Base-by-base conservation (phyloP, 2,797 vertebrate species). In the Sciaenops ocellatus region DNA sequence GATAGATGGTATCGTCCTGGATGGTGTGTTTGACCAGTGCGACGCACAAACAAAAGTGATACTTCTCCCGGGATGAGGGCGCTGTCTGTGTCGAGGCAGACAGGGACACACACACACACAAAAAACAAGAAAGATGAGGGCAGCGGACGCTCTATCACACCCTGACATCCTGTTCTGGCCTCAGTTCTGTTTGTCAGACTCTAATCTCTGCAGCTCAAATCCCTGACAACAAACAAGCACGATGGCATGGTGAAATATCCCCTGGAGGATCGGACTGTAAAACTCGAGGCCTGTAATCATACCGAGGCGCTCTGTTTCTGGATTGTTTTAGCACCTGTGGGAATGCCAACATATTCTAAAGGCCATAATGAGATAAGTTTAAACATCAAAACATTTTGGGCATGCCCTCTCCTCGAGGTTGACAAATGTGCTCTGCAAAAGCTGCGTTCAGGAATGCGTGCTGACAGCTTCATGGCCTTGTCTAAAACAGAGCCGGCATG, bases 291-390 rank as follows among this genome's bases (percentile, higher is more conserved):
- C 61, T 71, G 41, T 17, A 9, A 63, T 48, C 51, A 73, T 64
- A 47, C 47, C 64, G 54, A 9, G 22, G 68, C 1, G 2, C 54
- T 72, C 50, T 71, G 65, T 79, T 76, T 60, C 59, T 15, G 76
- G 72, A 69, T 88, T 87, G 75, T 88, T 85, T 87, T 79, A 70
- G 80, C 65, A 73, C 73, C 63, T 66, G 69, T 46, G 65, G 70
- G 82, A 85, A 89, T 84, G 47, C 65, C 52, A 64, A n/a, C 67
- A 18, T 51, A 46, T 52, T 82, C 61, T 80, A 81, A 78, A 82
- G 78, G 71, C 68, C 83, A 60, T 46, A 28, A 73, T 60, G 69
- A 84, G 92, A 85, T 90, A 89, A 80, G 81, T 91, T 91, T 88
- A 88, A 91, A 80, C 82, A 63, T 75, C 56, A 83, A 86, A 57